A percentile compares a stretch with the other conserved stretches of the same genome.
Conservation (phyloP, 2,888 invertebrate genomes). For the Campoplex nolae region DNA sequence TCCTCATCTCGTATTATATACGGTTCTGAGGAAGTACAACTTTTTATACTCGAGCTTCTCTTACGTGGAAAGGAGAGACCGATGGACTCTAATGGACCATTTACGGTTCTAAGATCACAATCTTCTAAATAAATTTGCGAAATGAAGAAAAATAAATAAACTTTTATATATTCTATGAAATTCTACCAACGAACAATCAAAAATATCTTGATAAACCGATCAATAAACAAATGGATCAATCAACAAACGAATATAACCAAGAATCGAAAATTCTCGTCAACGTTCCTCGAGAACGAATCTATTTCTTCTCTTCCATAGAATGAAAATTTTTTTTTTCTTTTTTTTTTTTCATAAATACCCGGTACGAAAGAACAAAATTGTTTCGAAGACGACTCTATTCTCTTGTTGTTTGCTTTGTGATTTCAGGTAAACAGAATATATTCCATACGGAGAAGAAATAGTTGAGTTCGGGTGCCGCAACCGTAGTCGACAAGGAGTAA, state of each 20-base stretch:
- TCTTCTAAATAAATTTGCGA: neutral
- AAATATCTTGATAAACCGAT: neutral
- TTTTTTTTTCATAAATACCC: neutral
- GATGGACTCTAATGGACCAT: conserved; percentile 47
- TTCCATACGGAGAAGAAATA: conserved; percentile 42
- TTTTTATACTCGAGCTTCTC: conserved; percentile 52
- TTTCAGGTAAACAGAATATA: conserved; percentile 49
- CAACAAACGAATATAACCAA: neutral
- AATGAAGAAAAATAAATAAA: neutral
- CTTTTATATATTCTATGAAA: neutral
- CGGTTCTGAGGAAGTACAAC: conserved; percentile 59
- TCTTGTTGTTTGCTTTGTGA: conserved; percentile 30
- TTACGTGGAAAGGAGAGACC: conserved; percentile 54
- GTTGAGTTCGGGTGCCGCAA: conserved; percentile 2
- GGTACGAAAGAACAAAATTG: neutral
- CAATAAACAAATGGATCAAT: neutral
- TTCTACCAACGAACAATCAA: neutral
- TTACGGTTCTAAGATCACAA: conserved; percentile 43
- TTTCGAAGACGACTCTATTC: conserved; percentile 1
- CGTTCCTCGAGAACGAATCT: no score
- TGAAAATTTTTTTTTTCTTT: neutral
- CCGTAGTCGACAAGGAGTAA: conserved; percentile 8
- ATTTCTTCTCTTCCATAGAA: neutral
- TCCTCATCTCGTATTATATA: conserved; percentile 44
- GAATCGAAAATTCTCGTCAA: neutral